Percentiles rank a stretch among this genome's conserved stretches.
Evolutionary conservation across 2,113 vertebrate genomes (phyloP).

Genomic region (Ameiurus melas): DNA sequence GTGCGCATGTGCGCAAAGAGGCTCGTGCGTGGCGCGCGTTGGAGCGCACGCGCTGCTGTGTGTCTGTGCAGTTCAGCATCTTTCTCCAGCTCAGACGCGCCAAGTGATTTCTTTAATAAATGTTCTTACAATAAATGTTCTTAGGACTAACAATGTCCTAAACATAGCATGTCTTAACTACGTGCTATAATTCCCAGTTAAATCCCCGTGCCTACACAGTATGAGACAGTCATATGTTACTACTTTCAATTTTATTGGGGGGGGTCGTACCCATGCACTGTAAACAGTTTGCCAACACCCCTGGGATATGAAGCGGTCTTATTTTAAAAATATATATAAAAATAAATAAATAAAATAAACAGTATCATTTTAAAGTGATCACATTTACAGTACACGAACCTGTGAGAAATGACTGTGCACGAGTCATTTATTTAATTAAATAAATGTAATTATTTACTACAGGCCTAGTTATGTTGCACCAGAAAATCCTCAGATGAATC

Average conservation of each 20-base stretch:
- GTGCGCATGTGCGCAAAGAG: slow-evolving; percentile 13
- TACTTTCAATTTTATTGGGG: not conserved
- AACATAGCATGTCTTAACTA: not conserved
- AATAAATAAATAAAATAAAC: too few species aligned
- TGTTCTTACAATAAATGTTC: not conserved
- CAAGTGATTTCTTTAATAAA: not conserved
- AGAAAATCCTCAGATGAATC: not conserved
- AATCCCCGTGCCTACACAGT: not conserved
- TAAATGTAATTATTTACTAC: not conserved
- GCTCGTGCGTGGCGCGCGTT: slow-evolving; percentile 18
- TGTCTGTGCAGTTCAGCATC: slow-evolving; percentile 17
- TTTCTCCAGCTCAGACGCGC: not conserved
- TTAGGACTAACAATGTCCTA: not conserved
- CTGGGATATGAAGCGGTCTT: not conserved
- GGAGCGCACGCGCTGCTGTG: not conserved
- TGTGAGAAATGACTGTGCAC: not conserved
- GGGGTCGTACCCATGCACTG: not conserved
- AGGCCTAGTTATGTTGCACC: not conserved
- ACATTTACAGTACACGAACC: too few species aligned
- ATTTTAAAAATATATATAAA: too few species aligned
- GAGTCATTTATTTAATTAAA: not conserved
- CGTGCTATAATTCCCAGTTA: not conserved
- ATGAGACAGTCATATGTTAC: not conserved
- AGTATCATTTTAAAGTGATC: too few species aligned
- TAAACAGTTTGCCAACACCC: not conserved